Evolutionary conservation across 1,140 invertebrate genomes (phyloP), one percentile per base, ranked within the genome.

Genomic region (Hyphantria cunea): DNA sequence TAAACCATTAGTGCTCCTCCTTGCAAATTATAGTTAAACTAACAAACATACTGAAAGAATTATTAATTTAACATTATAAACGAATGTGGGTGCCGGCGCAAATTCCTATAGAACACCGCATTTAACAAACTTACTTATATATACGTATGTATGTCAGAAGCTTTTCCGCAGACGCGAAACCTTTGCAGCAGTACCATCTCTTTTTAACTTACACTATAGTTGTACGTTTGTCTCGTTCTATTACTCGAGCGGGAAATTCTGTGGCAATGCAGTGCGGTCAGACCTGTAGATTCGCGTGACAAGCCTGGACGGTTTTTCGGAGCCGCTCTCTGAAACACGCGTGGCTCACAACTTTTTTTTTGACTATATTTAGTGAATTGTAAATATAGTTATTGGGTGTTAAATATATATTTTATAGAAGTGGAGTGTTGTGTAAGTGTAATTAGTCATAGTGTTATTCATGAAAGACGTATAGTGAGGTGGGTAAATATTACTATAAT

Each of bases 201-300:
- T 45, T 48, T 86, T 52, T 42, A n/a, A 9, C 60, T 14, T 34
- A 37, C 0, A 3, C 10, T 14, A 53, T 55, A 44, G 33, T 6
- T 25, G 11, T 73, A 60, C 17, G 10, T 33, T 9, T 32, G 12
- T 84, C 76, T 60, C 73, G 33, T 10, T 89, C 65, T 41, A 13
- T 12, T 55, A 33, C 67, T 72, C 72, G 62, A 78, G 86, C 84
- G 84, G 86, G 84, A 87, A 75, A 84, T 71, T 72, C 50, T 63
- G 61, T 63, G 71, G 66, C 72, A 74, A 64, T 80, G 76, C 15
- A 45, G 75, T 80, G 76, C 12, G 55, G 73, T 54, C 83, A 89
- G 86, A 89, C 82, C 83, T 89, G 84, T 87, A 85, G 83, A 85
- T 84, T 84, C 79, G 70, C 72, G 74, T 80, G 80, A 45, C 64